These are phyloP conservation scores for Sterna hirundo DNA, from an alignment of 2,113 vertebrate genomes.

Conservation along the genomic window DNA sequence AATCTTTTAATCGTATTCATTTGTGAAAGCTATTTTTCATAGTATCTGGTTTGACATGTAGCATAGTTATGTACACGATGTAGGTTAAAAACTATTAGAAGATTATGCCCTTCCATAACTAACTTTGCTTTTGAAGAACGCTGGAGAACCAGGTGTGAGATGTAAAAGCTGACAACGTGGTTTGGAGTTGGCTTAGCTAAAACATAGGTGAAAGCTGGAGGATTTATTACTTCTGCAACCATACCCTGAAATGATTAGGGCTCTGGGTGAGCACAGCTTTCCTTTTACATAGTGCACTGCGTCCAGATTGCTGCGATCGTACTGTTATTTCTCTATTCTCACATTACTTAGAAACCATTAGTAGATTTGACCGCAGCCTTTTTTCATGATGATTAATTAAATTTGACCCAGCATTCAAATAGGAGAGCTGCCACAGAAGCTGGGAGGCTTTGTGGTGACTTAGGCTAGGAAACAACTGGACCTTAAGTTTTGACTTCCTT, in stretches of 20 bases:
- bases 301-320: not conserved
- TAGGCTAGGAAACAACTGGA: not conserved
- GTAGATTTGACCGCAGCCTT: not conserved
- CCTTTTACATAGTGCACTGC: too few relatives aligned
- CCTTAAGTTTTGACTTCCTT: not conserved
- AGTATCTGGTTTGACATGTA: not conserved
- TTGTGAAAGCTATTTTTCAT: not conserved
- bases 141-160: not conserved
- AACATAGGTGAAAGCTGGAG: not conserved
- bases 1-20: not conserved
- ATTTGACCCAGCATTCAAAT: not conserved
- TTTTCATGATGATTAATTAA: not conserved
- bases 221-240: not conserved
- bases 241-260: not conserved
- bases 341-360: not conserved
- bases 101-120: not conserved
- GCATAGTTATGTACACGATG: not conserved
- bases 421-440: not conserved
- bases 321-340: not conserved
- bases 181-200: not conserved
- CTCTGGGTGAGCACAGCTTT: not conserved
- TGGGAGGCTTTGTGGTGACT: not conserved
- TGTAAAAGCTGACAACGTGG: not conserved
- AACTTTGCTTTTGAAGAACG: not conserved
- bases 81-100: not conserved